A percentile compares a stretch with the other conserved stretches of the same genome.
phyloP scores from a whole-genome alignment of 2,797 vertebrate species.

The Pipistrellus pygmaeus region DNA sequence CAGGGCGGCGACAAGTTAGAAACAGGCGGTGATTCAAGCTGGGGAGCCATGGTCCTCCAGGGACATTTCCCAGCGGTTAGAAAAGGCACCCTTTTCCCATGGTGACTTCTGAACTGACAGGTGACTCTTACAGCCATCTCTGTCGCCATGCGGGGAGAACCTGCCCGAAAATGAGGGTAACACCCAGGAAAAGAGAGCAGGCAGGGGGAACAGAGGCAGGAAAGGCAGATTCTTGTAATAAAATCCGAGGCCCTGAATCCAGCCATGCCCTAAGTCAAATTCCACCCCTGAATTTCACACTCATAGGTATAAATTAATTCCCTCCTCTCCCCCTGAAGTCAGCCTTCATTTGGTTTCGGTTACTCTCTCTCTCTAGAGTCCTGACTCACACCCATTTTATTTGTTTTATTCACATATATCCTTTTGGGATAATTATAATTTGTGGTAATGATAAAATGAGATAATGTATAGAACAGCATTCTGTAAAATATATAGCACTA shows the following conservation, averaged over 20 bases:
- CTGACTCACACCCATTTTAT: not conserved
- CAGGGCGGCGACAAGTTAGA: not conserved
- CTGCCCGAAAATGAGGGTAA: not conserved
- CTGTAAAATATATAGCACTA: not conserved
- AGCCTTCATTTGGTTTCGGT: constrained; percentile 14
- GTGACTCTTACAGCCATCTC: not conserved
- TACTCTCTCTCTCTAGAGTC: not conserved
- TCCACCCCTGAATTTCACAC: not conserved
- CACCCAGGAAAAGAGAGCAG: not conserved
- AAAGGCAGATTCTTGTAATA: constrained; percentile 36
- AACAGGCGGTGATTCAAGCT: not conserved
- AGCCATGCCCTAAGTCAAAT: not conserved
- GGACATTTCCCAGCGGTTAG: not conserved
- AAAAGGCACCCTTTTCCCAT: not conserved
- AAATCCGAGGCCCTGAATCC: not conserved
- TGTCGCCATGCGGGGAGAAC: not conserved
- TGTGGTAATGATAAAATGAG: not conserved
- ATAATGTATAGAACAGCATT: not conserved
- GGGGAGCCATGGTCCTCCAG: not conserved
- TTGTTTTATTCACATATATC: not conserved
- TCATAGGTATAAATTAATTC: constrained; percentile 31
- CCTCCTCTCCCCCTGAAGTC: not conserved
- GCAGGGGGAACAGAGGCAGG: not conserved
- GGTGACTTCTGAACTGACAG: not conserved
- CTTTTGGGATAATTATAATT: constrained; percentile 41